Percentiles rank a stretch among this genome's conserved stretches.
These are phyloP conservation scores for Plagodis dolabraria DNA, from an alignment of 2,888 invertebrate species.

Conservation along the genomic window DNA sequence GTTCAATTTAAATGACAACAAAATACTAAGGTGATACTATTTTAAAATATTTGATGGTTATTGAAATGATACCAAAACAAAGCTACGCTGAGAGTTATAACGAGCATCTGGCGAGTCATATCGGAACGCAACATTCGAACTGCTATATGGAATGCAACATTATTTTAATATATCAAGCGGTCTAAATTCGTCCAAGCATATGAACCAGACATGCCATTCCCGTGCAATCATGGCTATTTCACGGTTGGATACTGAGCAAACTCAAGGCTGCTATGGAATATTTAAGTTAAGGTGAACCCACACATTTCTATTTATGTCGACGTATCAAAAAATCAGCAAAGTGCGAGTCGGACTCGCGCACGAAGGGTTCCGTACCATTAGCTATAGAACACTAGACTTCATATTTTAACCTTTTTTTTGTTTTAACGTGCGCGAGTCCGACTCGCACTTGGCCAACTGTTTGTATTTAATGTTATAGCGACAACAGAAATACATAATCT, in stretches of 20 bases:
- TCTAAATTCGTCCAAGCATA: slow-evolving; percentile 48
- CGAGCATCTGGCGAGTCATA: slow-evolving; percentile 20
- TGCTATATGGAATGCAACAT: slow-evolving; percentile 19
- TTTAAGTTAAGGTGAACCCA: neutral
- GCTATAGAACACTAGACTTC: too few species aligned
- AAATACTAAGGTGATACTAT: too few species aligned
- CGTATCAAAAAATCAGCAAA: too few species aligned
- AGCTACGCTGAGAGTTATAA: slow-evolving; percentile 7
- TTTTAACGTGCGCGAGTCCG: too few species aligned
- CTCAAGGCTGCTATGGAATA: slow-evolving; percentile 37
- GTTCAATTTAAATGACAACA: too few species aligned
- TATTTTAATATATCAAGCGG: slow-evolving; percentile 41
- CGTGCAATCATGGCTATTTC: slow-evolving; percentile 59
- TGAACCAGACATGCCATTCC: slow-evolving; percentile 46
- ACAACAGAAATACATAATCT: too few species aligned
- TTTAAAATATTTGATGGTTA: neutral
- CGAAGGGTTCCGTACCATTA: too few species aligned
- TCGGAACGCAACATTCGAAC: slow-evolving; percentile 10
- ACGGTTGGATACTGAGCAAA: slow-evolving; percentile 51
- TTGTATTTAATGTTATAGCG: too few species aligned
- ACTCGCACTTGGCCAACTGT: too few species aligned
- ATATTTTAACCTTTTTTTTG: too few species aligned
- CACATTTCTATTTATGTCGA: neutral
- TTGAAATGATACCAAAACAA: neutral
- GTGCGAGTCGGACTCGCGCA: too few species aligned